Percentiles rank a stretch among this genome's conserved stretches.
phyloP scores from a whole-genome alignment of 1,140 invertebrate genomes.

The Trichonephila inaurata region DNA sequence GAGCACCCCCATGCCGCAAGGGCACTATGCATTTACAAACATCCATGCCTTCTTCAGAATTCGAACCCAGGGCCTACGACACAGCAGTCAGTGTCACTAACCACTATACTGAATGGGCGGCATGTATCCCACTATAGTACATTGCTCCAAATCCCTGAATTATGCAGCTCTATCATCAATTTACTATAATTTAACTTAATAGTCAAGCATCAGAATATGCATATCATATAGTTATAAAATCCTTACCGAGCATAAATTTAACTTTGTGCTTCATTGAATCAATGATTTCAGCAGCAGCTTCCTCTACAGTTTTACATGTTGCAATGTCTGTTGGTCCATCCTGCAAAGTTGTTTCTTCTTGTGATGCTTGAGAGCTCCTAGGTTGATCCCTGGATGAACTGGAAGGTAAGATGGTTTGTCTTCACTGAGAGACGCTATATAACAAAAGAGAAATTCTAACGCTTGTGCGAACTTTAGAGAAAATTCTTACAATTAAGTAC shows the following conservation, averaged over 20 bases:
- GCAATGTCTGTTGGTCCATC: not conserved
- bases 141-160: too few species aligned
- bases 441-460: slow-evolving; percentile 74
- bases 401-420: slow-evolving; percentile 74
- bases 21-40: too few species aligned
- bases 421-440: slow-evolving; percentile 69
- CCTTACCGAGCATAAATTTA: slow-evolving; percentile 54
- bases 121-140: too few species aligned
- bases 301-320: not conserved
- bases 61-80: too few species aligned
- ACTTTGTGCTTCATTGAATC: slow-evolving; percentile 50
- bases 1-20: too few species aligned
- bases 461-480: slow-evolving; percentile 66
- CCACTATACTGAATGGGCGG: too few species aligned
- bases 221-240: not conserved
- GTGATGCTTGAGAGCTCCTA: not conserved
- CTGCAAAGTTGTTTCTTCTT: slow-evolving; percentile 7
- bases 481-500: slow-evolving; percentile 25
- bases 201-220: not conserved
- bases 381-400: slow-evolving; percentile 28
- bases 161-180: not conserved
- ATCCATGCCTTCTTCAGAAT: too few species aligned
- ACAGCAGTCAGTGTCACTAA: too few species aligned
- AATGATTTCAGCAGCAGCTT: not conserved
- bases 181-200: not conserved